Evolutionary conservation across 2,797 vertebrate species (phyloP).

Genomic region (Neomorphus geoffroyi): DNA sequence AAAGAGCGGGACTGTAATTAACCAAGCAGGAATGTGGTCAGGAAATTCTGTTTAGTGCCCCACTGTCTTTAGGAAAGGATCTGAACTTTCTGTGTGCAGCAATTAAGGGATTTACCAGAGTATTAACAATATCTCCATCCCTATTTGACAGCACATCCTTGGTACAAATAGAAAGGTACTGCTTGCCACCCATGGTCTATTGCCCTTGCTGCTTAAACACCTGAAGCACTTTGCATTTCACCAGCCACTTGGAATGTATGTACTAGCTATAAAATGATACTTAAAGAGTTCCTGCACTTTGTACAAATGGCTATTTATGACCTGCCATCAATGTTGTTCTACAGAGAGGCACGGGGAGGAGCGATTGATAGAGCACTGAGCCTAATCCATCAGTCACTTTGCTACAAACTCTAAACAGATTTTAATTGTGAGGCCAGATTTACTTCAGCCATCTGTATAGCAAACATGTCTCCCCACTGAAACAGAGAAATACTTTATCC

Average conservation of each 20-base stretch:
- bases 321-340: conserved; percentile 71
- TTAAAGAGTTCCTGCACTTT: conserved; percentile 70
- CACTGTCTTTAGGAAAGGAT: neutral
- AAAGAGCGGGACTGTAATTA: neutral
- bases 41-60: neutral
- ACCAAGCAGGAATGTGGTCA: neutral
- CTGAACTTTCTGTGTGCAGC: neutral
- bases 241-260: conserved; percentile 61
- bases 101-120: neutral
- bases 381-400: conserved; percentile 75
- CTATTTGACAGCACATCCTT: neutral
- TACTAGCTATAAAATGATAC: conserved; percentile 59
- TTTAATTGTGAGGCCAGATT: conserved; percentile 83
- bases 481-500: conserved; percentile 57
- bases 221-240: conserved; percentile 53
- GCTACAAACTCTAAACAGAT: conserved; percentile 78
- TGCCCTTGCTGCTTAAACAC: conserved; percentile 46
- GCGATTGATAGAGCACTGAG: conserved; percentile 69
- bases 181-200: neutral
- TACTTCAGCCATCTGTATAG: conserved; percentile 69
- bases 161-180: neutral
- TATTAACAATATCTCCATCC: neutral
- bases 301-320: conserved; percentile 76
- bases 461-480: conserved; percentile 53
- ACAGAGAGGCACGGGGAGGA: neutral